These are phyloP conservation scores for Urocynchramus pylzowi DNA, from an alignment of 2,113 vertebrate genomes.

Conservation along the genomic window DNA sequence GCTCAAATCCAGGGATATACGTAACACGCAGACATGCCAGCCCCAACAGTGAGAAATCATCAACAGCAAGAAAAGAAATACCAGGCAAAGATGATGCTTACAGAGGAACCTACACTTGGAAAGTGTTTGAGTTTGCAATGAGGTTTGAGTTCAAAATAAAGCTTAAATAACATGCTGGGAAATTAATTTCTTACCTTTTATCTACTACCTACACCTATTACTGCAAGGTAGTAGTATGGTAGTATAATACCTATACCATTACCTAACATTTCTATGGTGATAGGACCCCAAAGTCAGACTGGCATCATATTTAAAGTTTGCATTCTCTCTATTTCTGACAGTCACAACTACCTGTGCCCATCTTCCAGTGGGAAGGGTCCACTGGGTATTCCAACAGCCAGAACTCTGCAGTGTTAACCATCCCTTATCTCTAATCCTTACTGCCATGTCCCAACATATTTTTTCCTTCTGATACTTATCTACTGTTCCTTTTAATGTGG, in stretches of 20 bases:
- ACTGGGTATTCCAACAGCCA: neutral
- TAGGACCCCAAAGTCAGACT: neutral
- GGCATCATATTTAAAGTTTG: neutral
- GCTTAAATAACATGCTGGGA: neutral
- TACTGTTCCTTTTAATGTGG: neutral
- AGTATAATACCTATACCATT: neutral
- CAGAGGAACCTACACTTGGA: neutral
- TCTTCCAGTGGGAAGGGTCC: neutral
- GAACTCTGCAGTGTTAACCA: neutral
- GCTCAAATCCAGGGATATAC: conserved; percentile 7
- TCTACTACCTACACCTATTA: neutral
- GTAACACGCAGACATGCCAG: neutral
- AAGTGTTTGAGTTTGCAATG: neutral
- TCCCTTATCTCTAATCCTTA: neutral
- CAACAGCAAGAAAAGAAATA: neutral
- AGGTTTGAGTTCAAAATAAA: neutral
- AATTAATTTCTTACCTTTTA: neutral
- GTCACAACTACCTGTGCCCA: neutral
- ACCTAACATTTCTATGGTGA: neutral
- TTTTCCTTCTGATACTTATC: neutral
- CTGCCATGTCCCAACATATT: neutral
- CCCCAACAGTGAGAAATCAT: neutral
- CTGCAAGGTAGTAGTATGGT: neutral
- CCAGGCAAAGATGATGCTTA: neutral
- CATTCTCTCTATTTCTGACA: neutral